Evolutionary conservation across 2,888 invertebrate species (phyloP).

Genomic region (Lysandra bellargus): DNA sequence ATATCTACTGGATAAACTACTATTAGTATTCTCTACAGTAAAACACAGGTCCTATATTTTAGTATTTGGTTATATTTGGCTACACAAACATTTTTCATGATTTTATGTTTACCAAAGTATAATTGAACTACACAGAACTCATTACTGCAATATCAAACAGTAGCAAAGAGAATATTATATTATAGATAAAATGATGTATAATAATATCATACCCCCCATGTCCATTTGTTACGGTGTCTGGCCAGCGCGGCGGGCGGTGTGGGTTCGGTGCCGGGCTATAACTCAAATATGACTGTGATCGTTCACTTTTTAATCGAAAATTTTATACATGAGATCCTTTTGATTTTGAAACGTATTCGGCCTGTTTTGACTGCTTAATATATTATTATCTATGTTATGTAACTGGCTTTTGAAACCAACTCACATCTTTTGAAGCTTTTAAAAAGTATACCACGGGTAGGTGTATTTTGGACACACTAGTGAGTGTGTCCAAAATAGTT

Average conservation of each 20-base stretch:
- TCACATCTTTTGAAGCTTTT: no score
- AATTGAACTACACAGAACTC: neutral
- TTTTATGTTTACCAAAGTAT: no score
- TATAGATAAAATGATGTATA: neutral
- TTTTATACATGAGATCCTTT: slow-evolving; percentile 2
- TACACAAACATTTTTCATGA: no score
- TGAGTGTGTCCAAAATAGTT: no score
- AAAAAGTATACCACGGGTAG: no score
- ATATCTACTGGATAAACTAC: no score
- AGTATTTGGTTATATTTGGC: no score
- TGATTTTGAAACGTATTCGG: neutral
- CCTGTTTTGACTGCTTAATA: neutral
- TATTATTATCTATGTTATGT: no score
- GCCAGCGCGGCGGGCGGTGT: neutral
- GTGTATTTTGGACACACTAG: no score
- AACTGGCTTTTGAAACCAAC: no score
- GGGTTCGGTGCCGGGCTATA: neutral
- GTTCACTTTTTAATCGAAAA: slow-evolving; percentile 13
- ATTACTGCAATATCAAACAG: neutral
- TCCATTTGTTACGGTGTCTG: slow-evolving; percentile 17
- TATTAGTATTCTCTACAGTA: no score
- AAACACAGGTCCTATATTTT: no score
- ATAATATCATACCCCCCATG: neutral
- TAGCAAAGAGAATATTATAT: neutral
- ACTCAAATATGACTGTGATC: slow-evolving; percentile 12